These are phyloP conservation scores for Ceratoteleas bidentatus DNA, from an alignment of 1,140 invertebrate species.

Conservation along the genomic window DNA sequence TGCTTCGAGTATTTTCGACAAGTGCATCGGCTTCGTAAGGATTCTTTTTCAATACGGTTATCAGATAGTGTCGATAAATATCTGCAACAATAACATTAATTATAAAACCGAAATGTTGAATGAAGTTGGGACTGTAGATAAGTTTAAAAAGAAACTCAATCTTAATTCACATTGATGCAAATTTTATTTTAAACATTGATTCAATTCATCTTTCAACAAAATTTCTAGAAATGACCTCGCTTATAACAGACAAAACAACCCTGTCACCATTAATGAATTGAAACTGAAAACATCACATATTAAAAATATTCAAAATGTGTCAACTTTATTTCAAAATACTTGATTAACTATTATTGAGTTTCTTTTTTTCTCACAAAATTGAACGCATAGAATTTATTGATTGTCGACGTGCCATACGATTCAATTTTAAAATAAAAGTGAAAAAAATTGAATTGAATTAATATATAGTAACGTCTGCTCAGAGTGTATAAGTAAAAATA, in stretches of 20 bases:
- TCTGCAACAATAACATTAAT: conserved; percentile 45
- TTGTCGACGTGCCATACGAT: too few species aligned
- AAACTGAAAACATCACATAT: too few species aligned
- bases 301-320: too few species aligned
- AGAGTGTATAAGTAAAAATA: too few species aligned
- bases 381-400: too few species aligned
- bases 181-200: not conserved
- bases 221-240: too few species aligned
- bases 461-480: too few species aligned
- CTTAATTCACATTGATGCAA: not conserved
- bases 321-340: not conserved
- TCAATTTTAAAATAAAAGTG: too few species aligned
- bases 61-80: conserved; percentile 61
- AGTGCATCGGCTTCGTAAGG: conserved; percentile 53
- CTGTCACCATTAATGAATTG: too few species aligned
- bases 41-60: conserved; percentile 55
- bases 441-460: too few species aligned
- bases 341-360: conserved; percentile 3
- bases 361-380: conserved; percentile 1
- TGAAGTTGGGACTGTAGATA: not conserved
- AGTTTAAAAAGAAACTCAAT: conserved; percentile 49
- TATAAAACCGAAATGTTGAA: conserved; percentile 3
- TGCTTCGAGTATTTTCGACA: conserved; percentile 55
- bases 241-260: too few species aligned
- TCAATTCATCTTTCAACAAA: not conserved